Conservation (phyloP, 1,140 invertebrate species). For the Pseudoatta argentina region DNA sequence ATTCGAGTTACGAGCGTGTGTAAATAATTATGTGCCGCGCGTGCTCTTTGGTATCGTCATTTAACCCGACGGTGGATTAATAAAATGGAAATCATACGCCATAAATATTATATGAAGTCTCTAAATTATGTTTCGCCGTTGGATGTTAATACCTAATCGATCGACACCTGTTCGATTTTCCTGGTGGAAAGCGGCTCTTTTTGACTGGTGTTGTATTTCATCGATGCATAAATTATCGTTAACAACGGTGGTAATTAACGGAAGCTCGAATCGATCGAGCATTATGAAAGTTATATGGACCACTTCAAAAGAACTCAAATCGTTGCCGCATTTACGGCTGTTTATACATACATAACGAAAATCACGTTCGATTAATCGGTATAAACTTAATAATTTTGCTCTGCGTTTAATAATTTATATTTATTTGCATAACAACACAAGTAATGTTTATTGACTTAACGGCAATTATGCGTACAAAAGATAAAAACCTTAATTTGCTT, state of each 20-base stretch:
- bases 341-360: constrained; percentile 15
- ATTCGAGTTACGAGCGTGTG: constrained; percentile 20
- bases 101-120: constrained; percentile 55
- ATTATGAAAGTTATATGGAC: constrained; percentile 20
- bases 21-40: constrained; percentile 51
- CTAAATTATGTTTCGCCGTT: constrained; percentile 51
- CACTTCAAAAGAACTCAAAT: constrained; percentile 54
- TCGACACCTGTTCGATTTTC: constrained; percentile 64
- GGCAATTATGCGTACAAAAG: background rate
- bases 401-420: constrained; percentile 49
- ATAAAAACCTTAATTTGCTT: constrained; percentile 19
- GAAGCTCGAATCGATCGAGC: constrained; percentile 35
- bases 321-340: constrained; percentile 12
- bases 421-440: constrained; percentile 1
- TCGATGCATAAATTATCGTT: constrained; percentile 55
- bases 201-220: constrained; percentile 32
- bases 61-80: constrained; percentile 50
- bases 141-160: constrained; percentile 38
- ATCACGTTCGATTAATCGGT: constrained; percentile 30
- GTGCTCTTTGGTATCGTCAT: constrained; percentile 57
- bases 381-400: constrained; percentile 43
- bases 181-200: constrained; percentile 6
- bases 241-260: constrained; percentile 59
- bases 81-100: constrained; percentile 56
- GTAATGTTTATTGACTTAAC: constrained; percentile 21